These are phyloP conservation scores for Watsonalla cultraria DNA, from an alignment of 2,888 invertebrate species.

Conservation along the genomic window DNA sequence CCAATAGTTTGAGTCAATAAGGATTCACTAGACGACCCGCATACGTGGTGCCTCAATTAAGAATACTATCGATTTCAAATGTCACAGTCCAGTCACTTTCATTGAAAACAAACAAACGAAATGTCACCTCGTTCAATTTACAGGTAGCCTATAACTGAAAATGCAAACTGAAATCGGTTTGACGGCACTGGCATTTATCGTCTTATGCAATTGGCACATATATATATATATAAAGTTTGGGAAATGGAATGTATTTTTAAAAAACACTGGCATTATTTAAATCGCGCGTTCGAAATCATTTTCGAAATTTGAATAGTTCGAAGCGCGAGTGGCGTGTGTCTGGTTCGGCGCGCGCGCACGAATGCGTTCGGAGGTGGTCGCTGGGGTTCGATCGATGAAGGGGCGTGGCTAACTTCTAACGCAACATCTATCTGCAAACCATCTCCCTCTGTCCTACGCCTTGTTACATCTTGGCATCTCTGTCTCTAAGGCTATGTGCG, in stretches of 20 bases:
- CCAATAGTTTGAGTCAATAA: constrained; percentile 43
- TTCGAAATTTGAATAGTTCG: constrained; percentile 34
- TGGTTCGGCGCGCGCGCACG: constrained; percentile 72
- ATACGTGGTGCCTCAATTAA: constrained; percentile 46
- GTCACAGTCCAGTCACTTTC: constrained; percentile 71
- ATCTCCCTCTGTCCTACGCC: constrained; percentile 35
- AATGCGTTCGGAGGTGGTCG: constrained; percentile 72
- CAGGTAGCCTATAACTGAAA: constrained; percentile 57
- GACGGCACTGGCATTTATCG: constrained; percentile 36
- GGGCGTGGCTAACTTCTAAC: constrained; percentile 73
- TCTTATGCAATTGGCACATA: constrained; percentile 31
- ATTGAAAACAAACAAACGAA: constrained; percentile 50
- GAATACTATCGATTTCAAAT: constrained; percentile 59
- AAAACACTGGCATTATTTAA: constrained; percentile 41
- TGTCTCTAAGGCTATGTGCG: constrained; percentile 60
- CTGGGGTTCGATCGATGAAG: constrained; percentile 50
- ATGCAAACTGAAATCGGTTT: constrained; percentile 55
- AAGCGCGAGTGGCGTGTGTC: constrained; percentile 52
- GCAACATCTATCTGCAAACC: constrained; percentile 62
- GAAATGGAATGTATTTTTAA: constrained; percentile 17
- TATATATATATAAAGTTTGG: constrained; percentile 25
- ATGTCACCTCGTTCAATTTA: constrained; percentile 43
- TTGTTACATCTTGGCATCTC: constrained; percentile 29
- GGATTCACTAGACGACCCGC: constrained; percentile 41
- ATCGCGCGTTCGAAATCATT: constrained; percentile 57